Evolutionary conservation across 2,113 vertebrate genomes (phyloP).

Genomic region (Synchiropus splendidus): DNA sequence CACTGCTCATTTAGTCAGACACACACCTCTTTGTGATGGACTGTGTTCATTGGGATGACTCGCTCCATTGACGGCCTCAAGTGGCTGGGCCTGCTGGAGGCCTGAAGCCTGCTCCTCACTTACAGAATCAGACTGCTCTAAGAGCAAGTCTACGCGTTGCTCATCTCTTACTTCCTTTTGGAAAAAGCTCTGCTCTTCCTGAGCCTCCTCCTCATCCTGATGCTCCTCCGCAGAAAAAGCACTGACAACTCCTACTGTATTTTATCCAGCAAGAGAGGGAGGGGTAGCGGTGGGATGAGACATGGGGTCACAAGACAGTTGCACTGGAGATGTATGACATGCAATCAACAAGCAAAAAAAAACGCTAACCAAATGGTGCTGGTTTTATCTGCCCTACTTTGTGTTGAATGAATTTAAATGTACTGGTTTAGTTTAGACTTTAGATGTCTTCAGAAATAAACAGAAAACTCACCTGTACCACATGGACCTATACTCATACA

Average conservation of each 20-base stretch:
- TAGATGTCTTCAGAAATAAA: no score
- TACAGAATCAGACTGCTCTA: constrained; percentile 50
- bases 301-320: constrained; percentile 42
- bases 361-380: no score
- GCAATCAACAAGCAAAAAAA: constrained; percentile 11
- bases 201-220: constrained; percentile 35
- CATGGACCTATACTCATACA: no score
- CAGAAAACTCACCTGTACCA: no score
- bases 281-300: constrained; percentile 45
- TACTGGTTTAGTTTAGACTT: no score
- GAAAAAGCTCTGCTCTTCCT: constrained; percentile 26
- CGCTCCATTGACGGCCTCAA: constrained; percentile 52
- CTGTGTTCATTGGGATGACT: constrained; percentile 41
- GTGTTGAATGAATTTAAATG: no score
- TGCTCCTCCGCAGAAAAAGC: constrained; percentile 16
- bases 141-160: constrained; percentile 34
- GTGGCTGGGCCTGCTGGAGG: constrained; percentile 36
- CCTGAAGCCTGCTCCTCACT: constrained; percentile 47
- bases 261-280: constrained; percentile 31
- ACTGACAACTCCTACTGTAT: constrained; percentile 47
- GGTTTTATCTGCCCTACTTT: no score
- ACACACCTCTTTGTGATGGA: constrained; percentile 52
- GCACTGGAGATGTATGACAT: constrained; percentile 50
- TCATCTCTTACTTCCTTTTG: constrained; percentile 39
- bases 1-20: constrained; percentile 1